phyloP scores from a whole-genome alignment of 1,140 invertebrate genomes.

The Hylyphantes graminicola region DNA sequence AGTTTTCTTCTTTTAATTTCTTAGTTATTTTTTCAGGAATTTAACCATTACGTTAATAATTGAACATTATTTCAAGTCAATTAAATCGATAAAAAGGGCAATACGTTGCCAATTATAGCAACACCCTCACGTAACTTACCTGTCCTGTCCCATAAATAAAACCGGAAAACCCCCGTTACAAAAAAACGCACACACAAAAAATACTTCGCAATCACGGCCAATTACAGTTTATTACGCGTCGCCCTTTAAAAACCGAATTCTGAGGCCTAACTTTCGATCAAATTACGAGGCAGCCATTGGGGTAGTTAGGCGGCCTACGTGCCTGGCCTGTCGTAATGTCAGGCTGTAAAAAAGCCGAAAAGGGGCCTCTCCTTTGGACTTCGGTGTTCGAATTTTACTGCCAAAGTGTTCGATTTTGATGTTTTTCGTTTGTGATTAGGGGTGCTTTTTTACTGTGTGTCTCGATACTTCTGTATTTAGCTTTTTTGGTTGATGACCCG shows the following conservation, averaged over 20 bases:
- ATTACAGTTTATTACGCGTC: constrained; percentile 52
- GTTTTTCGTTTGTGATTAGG: too few relatives aligned
- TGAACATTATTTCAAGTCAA: too few relatives aligned
- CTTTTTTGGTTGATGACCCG: not conserved
- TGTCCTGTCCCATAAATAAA: constrained; percentile 38
- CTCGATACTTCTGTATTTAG: not conserved
- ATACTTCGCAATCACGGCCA: constrained; percentile 39
- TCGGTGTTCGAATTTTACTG: constrained; percentile 1
- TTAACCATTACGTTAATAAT: too few relatives aligned
- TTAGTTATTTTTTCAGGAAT: too few relatives aligned
- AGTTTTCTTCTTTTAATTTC: too few relatives aligned
- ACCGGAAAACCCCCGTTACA: constrained; percentile 22
- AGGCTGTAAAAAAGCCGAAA: not conserved
- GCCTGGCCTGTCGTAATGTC: constrained; percentile 11
- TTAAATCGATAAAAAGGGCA: too few relatives aligned
- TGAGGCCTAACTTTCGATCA: constrained; percentile 24
- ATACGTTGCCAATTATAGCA: too few relatives aligned
- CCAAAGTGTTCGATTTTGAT: too few relatives aligned
- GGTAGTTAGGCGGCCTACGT: constrained; percentile 32
- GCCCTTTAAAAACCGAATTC: constrained; percentile 25
- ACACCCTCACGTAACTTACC: not conserved
- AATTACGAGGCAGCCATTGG: constrained; percentile 18
- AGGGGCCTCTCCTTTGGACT: not conserved
- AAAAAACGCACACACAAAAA: constrained; percentile 32
- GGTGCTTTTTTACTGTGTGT: not conserved